A percentile compares a stretch with the other conserved stretches of the same genome.
Conservation (phyloP, 2,888 invertebrate species). For the Crioceris asparagi region DNA sequence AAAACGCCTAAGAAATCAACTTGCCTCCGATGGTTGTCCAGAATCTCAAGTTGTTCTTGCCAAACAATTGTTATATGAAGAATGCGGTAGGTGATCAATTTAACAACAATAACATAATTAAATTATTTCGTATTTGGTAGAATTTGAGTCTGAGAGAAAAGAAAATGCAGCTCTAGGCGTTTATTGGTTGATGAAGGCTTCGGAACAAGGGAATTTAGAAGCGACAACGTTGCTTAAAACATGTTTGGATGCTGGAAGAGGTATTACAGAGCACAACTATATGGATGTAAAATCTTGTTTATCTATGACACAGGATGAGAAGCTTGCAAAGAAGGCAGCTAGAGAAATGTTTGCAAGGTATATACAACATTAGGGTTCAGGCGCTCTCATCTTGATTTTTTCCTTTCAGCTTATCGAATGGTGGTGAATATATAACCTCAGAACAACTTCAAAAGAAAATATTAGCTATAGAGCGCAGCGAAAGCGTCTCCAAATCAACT, state of each 20-base stretch:
- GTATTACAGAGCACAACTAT: conserved; percentile 63
- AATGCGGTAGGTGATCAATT: conserved; percentile 50
- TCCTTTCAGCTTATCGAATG: conserved; percentile 60
- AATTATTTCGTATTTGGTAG: conserved; percentile 14
- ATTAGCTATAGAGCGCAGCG: conserved; percentile 48
- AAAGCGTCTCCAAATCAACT: conserved; percentile 19
- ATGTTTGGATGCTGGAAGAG: conserved; percentile 61
- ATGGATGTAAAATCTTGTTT: conserved; percentile 68
- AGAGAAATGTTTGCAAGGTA: conserved; percentile 77
- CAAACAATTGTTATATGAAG: conserved; percentile 69
- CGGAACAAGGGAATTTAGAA: conserved; percentile 82
- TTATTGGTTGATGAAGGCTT: conserved; percentile 86
- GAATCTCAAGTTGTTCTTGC: conserved; percentile 83
- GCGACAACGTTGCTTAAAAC: conserved; percentile 69
- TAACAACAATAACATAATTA: neutral
- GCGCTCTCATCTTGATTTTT: neutral
- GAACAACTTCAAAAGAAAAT: conserved; percentile 69
- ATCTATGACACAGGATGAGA: conserved; percentile 76
- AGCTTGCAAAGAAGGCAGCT: conserved; percentile 78
- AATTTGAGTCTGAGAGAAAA: conserved; percentile 51
- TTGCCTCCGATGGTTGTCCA: conserved; percentile 82
- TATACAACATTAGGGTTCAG: neutral
- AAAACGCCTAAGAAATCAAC: conserved; percentile 53
- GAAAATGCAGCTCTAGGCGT: conserved; percentile 75
- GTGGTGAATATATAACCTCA: conserved; percentile 77